Evolutionary conservation across 2,797 vertebrate species (phyloP), one percentile per base, ranked within the genome.

Genomic region (Sphenopsis melanotis): DNA sequence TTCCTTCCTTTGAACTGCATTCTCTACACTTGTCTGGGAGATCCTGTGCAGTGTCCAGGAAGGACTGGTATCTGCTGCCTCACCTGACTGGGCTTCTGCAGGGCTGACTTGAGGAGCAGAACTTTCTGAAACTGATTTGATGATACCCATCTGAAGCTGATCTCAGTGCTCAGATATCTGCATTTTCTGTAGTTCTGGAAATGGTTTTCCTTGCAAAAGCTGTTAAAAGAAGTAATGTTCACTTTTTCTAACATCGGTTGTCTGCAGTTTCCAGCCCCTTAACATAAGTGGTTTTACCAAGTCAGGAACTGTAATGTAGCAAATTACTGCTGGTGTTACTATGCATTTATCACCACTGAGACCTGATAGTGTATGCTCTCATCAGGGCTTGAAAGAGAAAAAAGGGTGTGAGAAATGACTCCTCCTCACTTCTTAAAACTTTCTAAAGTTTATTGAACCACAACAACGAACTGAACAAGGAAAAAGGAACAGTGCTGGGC

Each of bases 401-500:
- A 71, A 24, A 16, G 6, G 19, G 5, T 52, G 20, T 42, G 37
- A 63, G 37, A 30, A 77, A 42, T 0, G 0, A 19, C 0, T 0
- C 37, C 0, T 0, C 37, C 59, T 77, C 32, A 34, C 39, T 24
- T 77, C 2, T 42, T 64, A 30, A 53, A 34, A 63, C 29, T 42
- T 15, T 53, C 9, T 15, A 42, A 53, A 26, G 12, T 36, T 42
- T 53, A 12, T 64, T 77, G 74, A 19, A 24, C 15, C 15, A 15
- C 47, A 42, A 3, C 11, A 29, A 52, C 24, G 15, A 9, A 29
- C 4, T 29, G 24, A 27, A 19, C 42, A 36, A 30, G 59, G 47
- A 19, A 30, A 15, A 53, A 44, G 39, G 20, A 26, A 6, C 47
- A 18, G 36, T 3, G 3, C 36, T 27, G 32, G 47, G 37, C 30